A percentile compares a stretch with the other conserved stretches of the same genome.
phyloP scores from a whole-genome alignment of 2,113 vertebrate species.

The Thamnophis sirtalis region DNA sequence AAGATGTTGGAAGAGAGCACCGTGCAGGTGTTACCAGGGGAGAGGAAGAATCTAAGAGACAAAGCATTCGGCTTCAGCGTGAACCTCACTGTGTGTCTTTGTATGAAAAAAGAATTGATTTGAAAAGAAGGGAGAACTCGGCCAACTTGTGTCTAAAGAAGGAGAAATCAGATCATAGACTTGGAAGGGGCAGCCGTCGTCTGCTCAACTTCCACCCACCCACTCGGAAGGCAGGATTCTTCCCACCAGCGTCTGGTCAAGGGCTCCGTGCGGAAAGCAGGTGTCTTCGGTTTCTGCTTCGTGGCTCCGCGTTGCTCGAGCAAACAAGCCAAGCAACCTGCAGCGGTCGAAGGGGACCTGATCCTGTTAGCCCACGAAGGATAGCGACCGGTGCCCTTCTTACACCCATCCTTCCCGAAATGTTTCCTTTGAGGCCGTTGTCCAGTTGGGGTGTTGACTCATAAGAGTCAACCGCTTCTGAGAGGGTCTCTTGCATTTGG shows the following conservation, averaged over 20 bases:
- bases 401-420: background rate
- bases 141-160: background rate
- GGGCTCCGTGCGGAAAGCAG: background rate
- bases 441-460: background rate
- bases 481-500: too few species aligned
- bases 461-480: too few species aligned
- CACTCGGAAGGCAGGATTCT: background rate
- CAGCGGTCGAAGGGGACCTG: background rate
- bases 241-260: background rate
- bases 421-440: background rate
- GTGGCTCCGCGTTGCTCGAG: background rate
- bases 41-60: background rate
- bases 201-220: background rate
- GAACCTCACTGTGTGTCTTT: background rate
- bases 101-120: background rate
- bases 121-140: background rate
- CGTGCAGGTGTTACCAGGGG: fast-evolving
- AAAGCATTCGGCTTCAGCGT: background rate
- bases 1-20: fast-evolving
- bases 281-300: background rate
- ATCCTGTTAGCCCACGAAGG: background rate
- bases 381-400: too few species aligned
- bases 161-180: background rate
- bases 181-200: background rate
- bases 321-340: background rate